Evolutionary conservation across 2,113 vertebrate species (phyloP).

Genomic region (Triplophysa siluroides): DNA sequence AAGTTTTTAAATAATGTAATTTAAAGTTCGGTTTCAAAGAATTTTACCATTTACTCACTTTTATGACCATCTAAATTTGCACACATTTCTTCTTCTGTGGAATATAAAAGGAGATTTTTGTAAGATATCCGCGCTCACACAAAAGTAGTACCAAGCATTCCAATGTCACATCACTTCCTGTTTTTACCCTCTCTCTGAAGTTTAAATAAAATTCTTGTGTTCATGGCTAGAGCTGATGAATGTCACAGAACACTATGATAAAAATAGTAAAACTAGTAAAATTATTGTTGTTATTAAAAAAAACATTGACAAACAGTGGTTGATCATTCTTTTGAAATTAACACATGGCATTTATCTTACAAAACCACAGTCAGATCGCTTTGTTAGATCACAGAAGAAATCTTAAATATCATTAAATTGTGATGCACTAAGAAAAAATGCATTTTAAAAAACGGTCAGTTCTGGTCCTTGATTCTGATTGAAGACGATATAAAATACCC

Average conservation of each 20-base stretch:
- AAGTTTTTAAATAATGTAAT: too few species aligned
- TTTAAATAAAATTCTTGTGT: conserved; percentile 13
- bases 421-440: background rate
- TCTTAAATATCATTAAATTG: background rate
- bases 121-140: too few species aligned
- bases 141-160: too few species aligned
- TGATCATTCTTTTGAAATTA: background rate
- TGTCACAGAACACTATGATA: conserved; percentile 27
- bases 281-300: background rate
- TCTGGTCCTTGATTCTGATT: too few species aligned
- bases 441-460: too few species aligned
- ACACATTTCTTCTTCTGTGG: too few species aligned
- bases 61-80: too few species aligned
- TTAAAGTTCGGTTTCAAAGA: too few species aligned
- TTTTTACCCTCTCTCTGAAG: background rate
- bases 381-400: background rate
- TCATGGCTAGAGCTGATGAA: conserved; percentile 3
- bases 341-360: background rate
- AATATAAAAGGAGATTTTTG: too few species aligned
- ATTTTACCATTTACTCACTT: too few species aligned
- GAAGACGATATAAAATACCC: too few species aligned
- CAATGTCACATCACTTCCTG: background rate
- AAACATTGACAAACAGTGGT: background rate
- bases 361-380: background rate
- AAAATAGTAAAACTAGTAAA: conserved; percentile 14